Evolutionary conservation across 2,113 vertebrate species (phyloP).

Genomic region (Tragelaphus buxtoni): DNA sequence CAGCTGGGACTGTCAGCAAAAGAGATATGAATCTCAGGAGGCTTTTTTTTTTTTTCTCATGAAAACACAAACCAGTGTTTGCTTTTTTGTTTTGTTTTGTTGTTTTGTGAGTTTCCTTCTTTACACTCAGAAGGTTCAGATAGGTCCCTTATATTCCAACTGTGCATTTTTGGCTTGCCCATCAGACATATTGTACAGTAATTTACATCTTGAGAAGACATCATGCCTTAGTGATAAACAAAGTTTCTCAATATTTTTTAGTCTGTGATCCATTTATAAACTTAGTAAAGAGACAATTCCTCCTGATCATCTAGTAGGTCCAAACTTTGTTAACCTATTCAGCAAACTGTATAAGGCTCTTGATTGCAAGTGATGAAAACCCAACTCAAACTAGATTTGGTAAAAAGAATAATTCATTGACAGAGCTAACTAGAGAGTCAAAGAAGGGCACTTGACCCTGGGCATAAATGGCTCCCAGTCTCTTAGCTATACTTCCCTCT

Average conservation of each 20-base stretch:
- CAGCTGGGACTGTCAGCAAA: background rate
- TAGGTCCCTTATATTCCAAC: background rate
- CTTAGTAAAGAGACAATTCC: background rate
- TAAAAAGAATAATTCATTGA: background rate
- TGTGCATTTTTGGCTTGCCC: background rate
- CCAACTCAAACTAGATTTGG: background rate
- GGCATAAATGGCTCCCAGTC: background rate
- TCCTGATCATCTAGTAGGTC: background rate
- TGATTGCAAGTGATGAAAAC: background rate
- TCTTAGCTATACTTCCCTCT: background rate
- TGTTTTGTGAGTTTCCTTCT: background rate
- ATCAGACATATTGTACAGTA: background rate
- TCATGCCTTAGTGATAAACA: background rate
- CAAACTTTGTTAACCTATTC: background rate
- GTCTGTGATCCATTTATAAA: background rate
- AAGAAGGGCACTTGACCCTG: background rate
- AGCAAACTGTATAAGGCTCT: background rate
- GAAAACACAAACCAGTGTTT: background rate
- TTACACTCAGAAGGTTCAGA: background rate
- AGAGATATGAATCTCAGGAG: background rate
- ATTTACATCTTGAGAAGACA: background rate
- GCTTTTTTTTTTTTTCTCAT: background rate
- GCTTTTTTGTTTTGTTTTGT: background rate
- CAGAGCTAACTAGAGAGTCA: background rate
- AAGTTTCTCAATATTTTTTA: background rate